These are phyloP conservation scores for Rhyacophila brunnea DNA, from an alignment of 1,140 invertebrate species.

Conservation along the genomic window DNA sequence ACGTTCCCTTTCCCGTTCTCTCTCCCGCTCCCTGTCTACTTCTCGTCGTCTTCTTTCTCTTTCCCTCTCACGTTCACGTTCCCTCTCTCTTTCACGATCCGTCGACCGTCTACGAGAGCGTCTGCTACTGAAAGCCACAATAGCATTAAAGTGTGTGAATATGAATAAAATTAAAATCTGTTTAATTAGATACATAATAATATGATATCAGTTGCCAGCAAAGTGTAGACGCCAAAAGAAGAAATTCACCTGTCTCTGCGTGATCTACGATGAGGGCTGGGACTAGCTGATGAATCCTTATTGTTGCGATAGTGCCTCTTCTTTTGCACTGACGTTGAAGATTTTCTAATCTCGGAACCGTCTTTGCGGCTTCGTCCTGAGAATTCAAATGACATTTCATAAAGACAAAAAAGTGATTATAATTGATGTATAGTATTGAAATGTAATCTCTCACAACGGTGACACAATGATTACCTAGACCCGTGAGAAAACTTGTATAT, in stretches of 20 bases:
- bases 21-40: conserved; percentile 41
- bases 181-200: no score
- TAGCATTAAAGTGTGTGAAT: background rate
- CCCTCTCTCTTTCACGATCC: conserved; percentile 38
- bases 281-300: conserved; percentile 72
- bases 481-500: no score
- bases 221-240: no score
- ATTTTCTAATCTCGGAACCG: conserved; percentile 30
- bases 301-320: conserved; percentile 82
- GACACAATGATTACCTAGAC: no score
- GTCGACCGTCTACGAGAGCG: conserved; percentile 21
- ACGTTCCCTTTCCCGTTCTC: conserved; percentile 49
- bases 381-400: background rate
- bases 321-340: conserved; percentile 42
- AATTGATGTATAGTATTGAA: no score
- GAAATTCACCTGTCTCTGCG: conserved; percentile 48
- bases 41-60: conserved; percentile 46
- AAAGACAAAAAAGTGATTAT: no score
- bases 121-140: conserved; percentile 21
- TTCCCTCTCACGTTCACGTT: conserved; percentile 48
- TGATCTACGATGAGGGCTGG: conserved; percentile 50
- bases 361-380: conserved; percentile 29
- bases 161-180: no score
- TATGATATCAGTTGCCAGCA: no score
- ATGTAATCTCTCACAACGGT: no score